Base-by-base conservation (phyloP, 2,797 vertebrate species). In the Choloepus didactylus region DNA sequence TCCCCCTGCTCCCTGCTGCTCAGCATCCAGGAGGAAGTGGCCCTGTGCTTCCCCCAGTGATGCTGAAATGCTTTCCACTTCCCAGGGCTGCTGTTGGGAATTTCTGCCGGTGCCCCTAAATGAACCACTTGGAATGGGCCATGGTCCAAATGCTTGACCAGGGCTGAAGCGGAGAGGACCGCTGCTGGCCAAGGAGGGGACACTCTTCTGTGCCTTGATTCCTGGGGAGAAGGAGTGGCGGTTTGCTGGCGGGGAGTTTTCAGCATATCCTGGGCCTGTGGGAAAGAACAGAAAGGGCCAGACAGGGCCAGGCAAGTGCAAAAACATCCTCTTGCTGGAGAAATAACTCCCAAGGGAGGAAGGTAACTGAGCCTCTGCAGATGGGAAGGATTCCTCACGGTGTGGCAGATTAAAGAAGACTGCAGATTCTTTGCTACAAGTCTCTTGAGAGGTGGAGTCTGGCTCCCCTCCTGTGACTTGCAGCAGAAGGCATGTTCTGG, bases 281-380 rank as follows among this genome's bases (percentile, higher is more conserved):
- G 14, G 31, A 67, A n/a, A 67, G 38, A 46, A 62, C 0, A 2
- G 19, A 66, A 15, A 54, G 11, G 16, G 54, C 54, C 16, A 5
- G 35, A 81, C 44, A 44, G 1, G 19, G 29, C 29, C 62, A 25
- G 9, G 69, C 25, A 49, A 16, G 18, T 27, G 35, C 35, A 44
- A 59, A 1, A 49, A 1, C 44, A 9, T 41, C 4, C 14, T 0
- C 3, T 0, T 15, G 5, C 12, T 46, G 27, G 11, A 56, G 12
- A 80, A 80, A 38, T 6, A 41, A 12, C 27, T 59, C 23, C 35
- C 29, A 38, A 18, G 27, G 11, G 41, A 9, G 38, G 41, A 18
- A 41, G 60, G 18, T 31, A 29, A 9, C 35, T 0, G 16, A 29
- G 29, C 9, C 41, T 67, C 27, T 27, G 51, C 10, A 12, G 35